Evolutionary conservation across 2,888 invertebrate genomes (phyloP).

Genomic region (Strigamia transsilvanica): DNA sequence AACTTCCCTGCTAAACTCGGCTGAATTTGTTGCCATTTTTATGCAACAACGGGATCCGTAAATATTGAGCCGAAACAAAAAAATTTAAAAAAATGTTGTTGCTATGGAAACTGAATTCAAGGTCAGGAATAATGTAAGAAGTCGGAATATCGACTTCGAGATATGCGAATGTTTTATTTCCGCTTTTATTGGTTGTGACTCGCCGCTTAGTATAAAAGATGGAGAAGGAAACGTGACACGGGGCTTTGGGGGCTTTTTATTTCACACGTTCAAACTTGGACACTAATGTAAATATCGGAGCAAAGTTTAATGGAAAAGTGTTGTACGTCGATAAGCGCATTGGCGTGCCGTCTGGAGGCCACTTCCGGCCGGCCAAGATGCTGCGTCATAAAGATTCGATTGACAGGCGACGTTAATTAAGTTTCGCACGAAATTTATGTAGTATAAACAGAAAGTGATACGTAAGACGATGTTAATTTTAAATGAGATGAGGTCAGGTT

Average conservation of each 20-base stretch:
- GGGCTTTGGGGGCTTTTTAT: background rate
- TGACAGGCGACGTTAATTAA: background rate
- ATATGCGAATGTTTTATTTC: background rate
- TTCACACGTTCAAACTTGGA: background rate
- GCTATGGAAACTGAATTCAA: conserved; percentile 27
- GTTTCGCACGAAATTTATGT: background rate
- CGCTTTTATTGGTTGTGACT: background rate
- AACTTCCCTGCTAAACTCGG: background rate
- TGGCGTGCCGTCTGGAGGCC: background rate
- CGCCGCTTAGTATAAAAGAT: background rate
- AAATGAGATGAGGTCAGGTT: background rate
- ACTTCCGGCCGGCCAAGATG: conserved; percentile 37
- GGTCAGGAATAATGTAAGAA: conserved; percentile 6
- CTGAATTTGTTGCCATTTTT: background rate
- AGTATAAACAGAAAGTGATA: background rate
- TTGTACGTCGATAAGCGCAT: conserved; percentile 18
- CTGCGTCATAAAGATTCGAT: conserved; percentile 23
- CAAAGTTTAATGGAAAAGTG: conserved; percentile 15
- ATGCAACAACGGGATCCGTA: background rate
- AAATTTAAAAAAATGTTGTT: background rate
- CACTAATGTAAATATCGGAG: background rate
- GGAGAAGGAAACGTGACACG: background rate
- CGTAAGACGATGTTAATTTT: background rate
- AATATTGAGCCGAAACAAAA: background rate
- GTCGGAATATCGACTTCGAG: background rate